Percentiles rank a stretch among this genome's conserved stretches.
These are phyloP conservation scores for Antheraea yamamai DNA, from an alignment of 2,888 invertebrate genomes.

Conservation along the genomic window DNA sequence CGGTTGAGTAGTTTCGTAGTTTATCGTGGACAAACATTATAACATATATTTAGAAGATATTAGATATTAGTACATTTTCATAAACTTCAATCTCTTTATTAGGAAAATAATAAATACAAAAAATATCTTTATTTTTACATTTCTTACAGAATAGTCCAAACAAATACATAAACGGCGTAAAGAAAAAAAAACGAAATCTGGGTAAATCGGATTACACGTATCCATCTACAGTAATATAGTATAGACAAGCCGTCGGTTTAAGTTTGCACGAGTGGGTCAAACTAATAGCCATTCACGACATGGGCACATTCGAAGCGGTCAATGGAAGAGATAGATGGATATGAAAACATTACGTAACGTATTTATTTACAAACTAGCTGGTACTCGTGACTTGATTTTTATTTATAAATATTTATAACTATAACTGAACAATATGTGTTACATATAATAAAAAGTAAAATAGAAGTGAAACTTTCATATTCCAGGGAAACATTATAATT, in stretches of 20 bases:
- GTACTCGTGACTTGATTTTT: no score
- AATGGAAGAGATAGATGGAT: neutral
- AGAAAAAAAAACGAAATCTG: neutral
- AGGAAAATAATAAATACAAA: no score
- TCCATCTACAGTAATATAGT: neutral
- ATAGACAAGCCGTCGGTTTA: neutral
- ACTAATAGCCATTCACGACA: neutral
- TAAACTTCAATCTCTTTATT: no score
- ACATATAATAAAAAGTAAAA: no score
- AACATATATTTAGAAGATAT: no score
- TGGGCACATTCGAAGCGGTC: neutral
- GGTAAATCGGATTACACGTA: neutral
- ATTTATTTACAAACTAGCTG: neutral
- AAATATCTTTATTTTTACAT: neutral
- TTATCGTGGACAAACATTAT: no score
- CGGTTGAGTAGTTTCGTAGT: no score
- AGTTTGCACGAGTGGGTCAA: neutral
- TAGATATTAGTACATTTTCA: no score
- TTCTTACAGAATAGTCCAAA: neutral
- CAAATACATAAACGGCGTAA: neutral
- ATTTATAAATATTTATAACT: no score
- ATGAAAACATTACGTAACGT: neutral
- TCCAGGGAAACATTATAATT: no score
- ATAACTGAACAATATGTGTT: no score
- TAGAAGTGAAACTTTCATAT: no score